Percentiles rank a stretch among this genome's conserved stretches.
These are phyloP conservation scores for Microplitis deprimator DNA, from an alignment of 2,888 invertebrate species.

Conservation along the genomic window DNA sequence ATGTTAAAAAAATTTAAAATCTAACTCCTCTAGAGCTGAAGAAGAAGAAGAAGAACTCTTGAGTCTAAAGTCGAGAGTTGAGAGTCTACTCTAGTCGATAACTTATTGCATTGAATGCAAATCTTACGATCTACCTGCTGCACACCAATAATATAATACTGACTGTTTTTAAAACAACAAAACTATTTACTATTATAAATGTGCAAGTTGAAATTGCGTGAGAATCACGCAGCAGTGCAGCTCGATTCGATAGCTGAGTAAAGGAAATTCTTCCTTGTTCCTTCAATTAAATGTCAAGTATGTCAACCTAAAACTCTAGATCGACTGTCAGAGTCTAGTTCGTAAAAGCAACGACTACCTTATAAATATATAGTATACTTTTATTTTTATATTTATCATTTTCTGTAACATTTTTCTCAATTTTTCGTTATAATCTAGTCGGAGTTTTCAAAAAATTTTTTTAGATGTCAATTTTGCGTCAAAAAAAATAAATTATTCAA, in stretches of 20 bases:
- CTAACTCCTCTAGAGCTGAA: background rate
- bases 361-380: no score
- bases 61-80: no score
- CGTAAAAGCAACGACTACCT: background rate
- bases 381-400: background rate
- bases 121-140: slow-evolving; percentile 50
- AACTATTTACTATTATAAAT: background rate
- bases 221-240: slow-evolving; percentile 33
- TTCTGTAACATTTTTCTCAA: no score
- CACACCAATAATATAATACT: background rate
- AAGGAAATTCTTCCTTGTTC: slow-evolving; percentile 20
- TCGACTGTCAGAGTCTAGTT: slow-evolving; percentile 27
- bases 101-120: slow-evolving; percentile 64
- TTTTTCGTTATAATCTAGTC: no score
- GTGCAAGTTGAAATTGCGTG: slow-evolving; percentile 41
- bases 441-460: no score
- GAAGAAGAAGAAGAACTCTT: no score
- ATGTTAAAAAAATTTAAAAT: slow-evolving; percentile 16
- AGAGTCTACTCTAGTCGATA: slow-evolving; percentile 45
- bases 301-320: slow-evolving; percentile 35
- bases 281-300: slow-evolving; percentile 27
- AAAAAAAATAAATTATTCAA: no score
- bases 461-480: no score
- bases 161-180: slow-evolving; percentile 3
- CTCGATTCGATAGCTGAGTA: slow-evolving; percentile 3